Conservation (phyloP, 2,888 invertebrate genomes). For the Chydorus sphaericus region DNA sequence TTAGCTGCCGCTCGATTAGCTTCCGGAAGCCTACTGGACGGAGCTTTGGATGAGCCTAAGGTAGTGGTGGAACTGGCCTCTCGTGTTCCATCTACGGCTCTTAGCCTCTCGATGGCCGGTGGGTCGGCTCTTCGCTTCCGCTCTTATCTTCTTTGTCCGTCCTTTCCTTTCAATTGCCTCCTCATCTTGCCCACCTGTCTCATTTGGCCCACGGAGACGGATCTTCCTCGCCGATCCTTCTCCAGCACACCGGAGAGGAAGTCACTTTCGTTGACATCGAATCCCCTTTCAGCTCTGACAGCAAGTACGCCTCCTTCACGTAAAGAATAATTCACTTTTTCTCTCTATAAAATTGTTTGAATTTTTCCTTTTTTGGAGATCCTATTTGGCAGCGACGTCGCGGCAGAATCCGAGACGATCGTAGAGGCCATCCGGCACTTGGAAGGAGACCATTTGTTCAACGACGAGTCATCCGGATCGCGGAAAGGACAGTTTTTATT, state of each 20-base stretch:
- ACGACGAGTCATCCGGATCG: constrained; percentile 36
- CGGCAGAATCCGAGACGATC: constrained; percentile 90
- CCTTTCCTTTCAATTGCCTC: background rate
- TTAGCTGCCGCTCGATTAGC: constrained; percentile 8
- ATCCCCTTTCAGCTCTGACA: constrained; percentile 1
- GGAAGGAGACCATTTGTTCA: constrained; percentile 88
- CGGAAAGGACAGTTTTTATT: background rate
- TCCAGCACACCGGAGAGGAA: constrained; percentile 9
- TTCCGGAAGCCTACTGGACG: constrained; percentile 52
- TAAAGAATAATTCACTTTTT: too few species aligned
- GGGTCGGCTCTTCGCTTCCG: background rate
- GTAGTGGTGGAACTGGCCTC: constrained; percentile 45
- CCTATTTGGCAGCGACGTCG: constrained; percentile 54
- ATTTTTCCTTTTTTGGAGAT: too few species aligned
- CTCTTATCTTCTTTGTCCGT: constrained; percentile 8
- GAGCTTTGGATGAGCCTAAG: constrained; percentile 73
- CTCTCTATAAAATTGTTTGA: background rate
- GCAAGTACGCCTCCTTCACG: constrained; percentile 5
- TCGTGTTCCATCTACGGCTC: constrained; percentile 20
- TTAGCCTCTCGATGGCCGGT: constrained; percentile 10
- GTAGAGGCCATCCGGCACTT: constrained; percentile 96
- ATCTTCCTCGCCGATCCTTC: constrained; percentile 1
- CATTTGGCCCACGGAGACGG: constrained; percentile 4
- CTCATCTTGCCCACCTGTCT: background rate
- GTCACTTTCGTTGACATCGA: constrained; percentile 9